Base-by-base conservation (phyloP, 2,113 vertebrate genomes). In the Gymnogyps californianus region DNA sequence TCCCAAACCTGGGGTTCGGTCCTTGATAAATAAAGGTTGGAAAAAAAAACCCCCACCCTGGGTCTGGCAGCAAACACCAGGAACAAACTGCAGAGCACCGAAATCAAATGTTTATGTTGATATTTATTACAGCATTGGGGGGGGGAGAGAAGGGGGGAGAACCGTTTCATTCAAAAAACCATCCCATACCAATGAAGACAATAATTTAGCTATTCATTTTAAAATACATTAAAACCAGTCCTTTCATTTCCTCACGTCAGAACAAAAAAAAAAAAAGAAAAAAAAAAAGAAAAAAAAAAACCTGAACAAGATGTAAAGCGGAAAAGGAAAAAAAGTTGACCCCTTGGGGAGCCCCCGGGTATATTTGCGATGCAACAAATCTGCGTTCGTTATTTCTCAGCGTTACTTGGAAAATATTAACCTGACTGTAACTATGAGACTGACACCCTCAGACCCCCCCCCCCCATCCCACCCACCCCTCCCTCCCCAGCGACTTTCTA, bases 161-260 rank as follows among this genome's bases (percentile, higher is more conserved):
- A 97, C 96, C 87, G 31, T 95, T 97, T 97, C 96, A 90, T 97
- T 97, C 97, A 80, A 97, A 96, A 96, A 98, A 97, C 92, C 97
- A 97, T 97, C 97, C 97, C 91, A 94, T 96, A 96, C 86, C 97
- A 97, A 97, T 97, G 93, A 96, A 97, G 98, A 98, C 98, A 97
- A 97, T 97, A 98, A 97, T 98, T 99, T 99, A 99, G 98, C 99
- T 98, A 98, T 96, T 96, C 94, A 95, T 97, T 98, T 98, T 98
- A 98, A 98, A 99, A 98, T 98, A 99, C 99, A 99, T 98, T 91
- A 93, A 94, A 99, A 98, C 98, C 96, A 98, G 98, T 98, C 86
- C 98, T 98, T 98, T 98, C 70, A 58, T 98, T 99, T 98, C 72
- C 98, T 98, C 97, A 97, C 71, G 92, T 89, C 59, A 88, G 55